Conservation (phyloP, 2,888 invertebrate genomes). For the Eulithis testata region DNA sequence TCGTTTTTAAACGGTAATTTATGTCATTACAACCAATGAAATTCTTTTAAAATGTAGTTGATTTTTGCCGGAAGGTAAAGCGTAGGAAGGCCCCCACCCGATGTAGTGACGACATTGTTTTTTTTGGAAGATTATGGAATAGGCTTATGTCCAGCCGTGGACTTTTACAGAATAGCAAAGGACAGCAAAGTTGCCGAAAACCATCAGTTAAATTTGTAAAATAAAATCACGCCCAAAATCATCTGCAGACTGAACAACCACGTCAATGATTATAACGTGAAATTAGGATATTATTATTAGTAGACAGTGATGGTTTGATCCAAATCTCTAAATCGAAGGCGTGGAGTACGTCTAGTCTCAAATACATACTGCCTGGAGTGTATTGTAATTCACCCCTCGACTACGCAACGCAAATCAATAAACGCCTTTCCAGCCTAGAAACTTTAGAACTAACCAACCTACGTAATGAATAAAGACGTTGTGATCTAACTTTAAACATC, state of each 20-base stretch:
- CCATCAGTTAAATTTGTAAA: too few species aligned
- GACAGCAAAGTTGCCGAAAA: too few species aligned
- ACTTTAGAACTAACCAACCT: constrained; percentile 12
- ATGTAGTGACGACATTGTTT: too few species aligned
- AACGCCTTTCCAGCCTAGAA: constrained; percentile 5
- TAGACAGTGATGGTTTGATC: constrained; percentile 1
- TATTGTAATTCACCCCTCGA: constrained; percentile 15
- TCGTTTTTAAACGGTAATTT: constrained; percentile 20
- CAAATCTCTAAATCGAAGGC: background rate
- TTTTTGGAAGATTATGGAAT: too few species aligned
- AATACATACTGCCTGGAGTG: constrained; percentile 4
- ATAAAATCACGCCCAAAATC: too few species aligned
- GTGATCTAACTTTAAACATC: constrained; percentile 15
- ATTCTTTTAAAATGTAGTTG: too few species aligned
- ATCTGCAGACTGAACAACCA: too few species aligned
- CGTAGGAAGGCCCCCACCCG: too few species aligned
- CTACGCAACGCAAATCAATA: constrained; percentile 14
- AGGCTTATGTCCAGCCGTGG: too few species aligned
- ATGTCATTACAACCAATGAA: constrained; percentile 13
- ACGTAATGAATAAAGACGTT: constrained; percentile 7
- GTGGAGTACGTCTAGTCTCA: constrained; percentile 2
- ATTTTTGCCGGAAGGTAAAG: background rate
- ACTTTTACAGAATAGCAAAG: too few species aligned
- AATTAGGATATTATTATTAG: too few species aligned
- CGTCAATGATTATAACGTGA: too few species aligned